A percentile compares a stretch with the other conserved stretches of the same genome.
These are phyloP conservation scores for Accipiter cooperii DNA, from an alignment of 2,113 vertebrate species.

Conservation along the genomic window DNA sequence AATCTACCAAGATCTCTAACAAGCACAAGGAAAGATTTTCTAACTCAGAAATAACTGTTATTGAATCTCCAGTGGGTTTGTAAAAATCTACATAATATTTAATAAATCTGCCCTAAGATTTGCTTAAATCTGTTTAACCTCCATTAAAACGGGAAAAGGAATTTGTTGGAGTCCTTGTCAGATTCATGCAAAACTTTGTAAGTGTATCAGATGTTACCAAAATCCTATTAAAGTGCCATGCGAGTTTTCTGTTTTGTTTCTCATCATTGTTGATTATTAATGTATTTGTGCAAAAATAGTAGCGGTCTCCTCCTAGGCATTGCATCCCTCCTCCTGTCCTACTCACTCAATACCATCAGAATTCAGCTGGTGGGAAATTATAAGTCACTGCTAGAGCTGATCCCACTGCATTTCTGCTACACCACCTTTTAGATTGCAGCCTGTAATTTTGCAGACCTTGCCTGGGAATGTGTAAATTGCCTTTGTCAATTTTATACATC, in stretches of 20 bases:
- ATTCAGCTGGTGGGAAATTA: background rate
- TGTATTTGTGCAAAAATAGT: constrained; percentile 14
- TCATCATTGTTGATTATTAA: constrained; percentile 15
- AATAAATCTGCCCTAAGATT: constrained; percentile 45
- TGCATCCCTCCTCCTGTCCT: background rate
- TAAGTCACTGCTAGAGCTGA: background rate
- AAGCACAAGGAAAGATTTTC: constrained; percentile 13
- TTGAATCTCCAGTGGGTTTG: constrained; percentile 31
- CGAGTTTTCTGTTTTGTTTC: constrained; percentile 27
- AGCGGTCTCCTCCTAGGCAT: background rate
- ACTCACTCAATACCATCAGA: background rate
- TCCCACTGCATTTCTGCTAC: background rate
- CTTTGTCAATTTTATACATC: background rate
- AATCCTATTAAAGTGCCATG: constrained; percentile 32
- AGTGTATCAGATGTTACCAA: constrained; percentile 4
- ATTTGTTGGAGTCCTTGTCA: background rate
- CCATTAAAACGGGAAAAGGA: constrained; percentile 4
- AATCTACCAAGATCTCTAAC: constrained; percentile 40
- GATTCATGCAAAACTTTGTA: background rate
- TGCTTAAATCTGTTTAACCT: constrained; percentile 45
- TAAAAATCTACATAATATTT: constrained; percentile 55
- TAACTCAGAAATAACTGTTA: constrained; percentile 49
- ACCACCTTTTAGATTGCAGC: background rate
- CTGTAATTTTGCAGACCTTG: constrained; percentile 18
- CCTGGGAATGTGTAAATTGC: background rate